phyloP scores from a whole-genome alignment of 2,113 vertebrate species.

The Rhineura floridana region DNA sequence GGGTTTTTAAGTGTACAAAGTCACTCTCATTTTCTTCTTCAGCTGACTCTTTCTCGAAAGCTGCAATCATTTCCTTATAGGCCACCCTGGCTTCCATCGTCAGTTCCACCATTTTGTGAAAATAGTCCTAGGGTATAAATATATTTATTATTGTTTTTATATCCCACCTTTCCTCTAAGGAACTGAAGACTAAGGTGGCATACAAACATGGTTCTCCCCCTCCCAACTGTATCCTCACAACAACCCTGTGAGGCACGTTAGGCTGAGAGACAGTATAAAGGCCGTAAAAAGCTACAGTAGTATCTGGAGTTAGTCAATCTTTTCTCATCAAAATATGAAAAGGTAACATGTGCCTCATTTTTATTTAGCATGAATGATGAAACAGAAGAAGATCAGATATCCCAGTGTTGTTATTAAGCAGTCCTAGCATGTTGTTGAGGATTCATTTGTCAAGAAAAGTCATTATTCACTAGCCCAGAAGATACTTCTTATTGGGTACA shows the following conservation, averaged over 20 bases:
- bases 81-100: conserved; percentile 88
- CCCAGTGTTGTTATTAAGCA: background rate
- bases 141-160: too few relatives aligned
- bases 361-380: background rate
- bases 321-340: background rate
- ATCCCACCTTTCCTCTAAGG: too few relatives aligned
- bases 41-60: conserved; percentile 67
- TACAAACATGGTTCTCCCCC: too few relatives aligned
- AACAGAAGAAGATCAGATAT: background rate
- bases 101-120: conserved; percentile 94
- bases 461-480: background rate
- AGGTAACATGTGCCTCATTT: background rate
- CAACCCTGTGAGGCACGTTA: too few relatives aligned
- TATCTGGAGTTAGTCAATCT: background rate
- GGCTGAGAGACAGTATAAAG: too few relatives aligned
- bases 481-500: background rate
- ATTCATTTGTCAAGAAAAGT: background rate
- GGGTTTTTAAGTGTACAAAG: background rate
- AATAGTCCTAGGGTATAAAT: conserved; percentile 86
- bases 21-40: conserved; percentile 41
- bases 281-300: background rate
- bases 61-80: conserved; percentile 88
- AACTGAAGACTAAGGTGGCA: too few relatives aligned
- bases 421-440: background rate
- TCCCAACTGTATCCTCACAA: too few relatives aligned